A percentile compares a stretch with the other conserved stretches of the same genome.
phyloP scores from a whole-genome alignment of 2,888 invertebrate genomes.

The Nomada fucata region DNA sequence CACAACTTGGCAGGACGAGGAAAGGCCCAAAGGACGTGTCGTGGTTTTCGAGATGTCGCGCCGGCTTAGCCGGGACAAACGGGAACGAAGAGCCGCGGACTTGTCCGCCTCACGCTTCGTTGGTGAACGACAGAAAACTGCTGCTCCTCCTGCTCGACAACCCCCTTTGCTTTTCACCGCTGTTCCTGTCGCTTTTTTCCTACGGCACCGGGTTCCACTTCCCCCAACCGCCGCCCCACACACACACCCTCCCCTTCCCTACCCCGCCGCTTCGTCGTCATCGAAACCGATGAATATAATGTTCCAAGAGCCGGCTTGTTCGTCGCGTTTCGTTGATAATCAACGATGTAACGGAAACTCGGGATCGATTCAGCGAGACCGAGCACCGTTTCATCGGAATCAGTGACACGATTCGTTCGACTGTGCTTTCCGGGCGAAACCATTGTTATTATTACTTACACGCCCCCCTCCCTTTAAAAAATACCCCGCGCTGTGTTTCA shows the following conservation, averaged over 20 bases:
- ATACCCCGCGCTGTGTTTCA: too few species aligned
- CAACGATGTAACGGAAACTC: too few species aligned
- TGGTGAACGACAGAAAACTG: slow-evolving; percentile 76
- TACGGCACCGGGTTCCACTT: background rate
- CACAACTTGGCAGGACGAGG: slow-evolving; percentile 46
- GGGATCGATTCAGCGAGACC: too few species aligned
- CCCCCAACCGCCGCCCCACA: background rate
- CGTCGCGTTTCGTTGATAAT: background rate
- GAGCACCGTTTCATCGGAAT: too few species aligned
- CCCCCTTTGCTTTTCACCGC: slow-evolving; percentile 47
- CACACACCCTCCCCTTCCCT: too few species aligned
- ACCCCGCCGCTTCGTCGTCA: slow-evolving; percentile 12
- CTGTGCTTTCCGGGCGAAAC: too few species aligned
- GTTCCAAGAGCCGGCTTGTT: background rate
- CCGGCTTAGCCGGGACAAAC: slow-evolving; percentile 80
- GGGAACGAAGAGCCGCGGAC: slow-evolving; percentile 79
- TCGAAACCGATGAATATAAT: slow-evolving; percentile 10
- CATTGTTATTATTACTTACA: too few species aligned
- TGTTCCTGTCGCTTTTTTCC: slow-evolving; percentile 14
- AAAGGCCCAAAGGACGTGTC: slow-evolving; percentile 75
- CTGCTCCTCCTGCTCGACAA: slow-evolving; percentile 57
- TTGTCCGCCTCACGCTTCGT: slow-evolving; percentile 83
- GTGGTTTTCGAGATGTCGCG: slow-evolving; percentile 83
- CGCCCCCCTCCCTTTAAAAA: too few species aligned
- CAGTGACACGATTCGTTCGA: too few species aligned